phyloP scores from a whole-genome alignment of 1,140 invertebrate genomes.

The Trypoxylus dichotomus region DNA sequence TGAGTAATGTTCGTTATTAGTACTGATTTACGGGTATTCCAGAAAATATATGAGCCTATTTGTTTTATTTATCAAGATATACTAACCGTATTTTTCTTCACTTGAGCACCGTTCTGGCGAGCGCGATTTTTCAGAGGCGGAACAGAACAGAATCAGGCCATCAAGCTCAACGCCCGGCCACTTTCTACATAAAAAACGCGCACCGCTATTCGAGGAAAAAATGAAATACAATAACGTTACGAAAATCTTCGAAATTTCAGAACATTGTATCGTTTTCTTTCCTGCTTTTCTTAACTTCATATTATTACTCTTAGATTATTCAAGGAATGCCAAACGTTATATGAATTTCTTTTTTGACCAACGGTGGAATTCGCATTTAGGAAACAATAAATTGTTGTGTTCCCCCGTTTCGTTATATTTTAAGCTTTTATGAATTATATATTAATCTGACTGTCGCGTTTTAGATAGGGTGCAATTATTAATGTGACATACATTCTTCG shows the following conservation, averaged over 20 bases:
- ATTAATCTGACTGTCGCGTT: background rate
- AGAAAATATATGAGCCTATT: conserved; percentile 16
- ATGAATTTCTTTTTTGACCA: background rate
- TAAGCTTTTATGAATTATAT: background rate
- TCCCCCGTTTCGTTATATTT: background rate
- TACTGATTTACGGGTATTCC: conserved; percentile 18
- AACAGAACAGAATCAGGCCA: background rate
- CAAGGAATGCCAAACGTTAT: background rate
- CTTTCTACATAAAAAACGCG: background rate
- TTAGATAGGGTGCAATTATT: background rate
- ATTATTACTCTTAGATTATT: background rate
- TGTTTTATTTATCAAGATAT: conserved; percentile 24
- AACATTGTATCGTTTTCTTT: background rate
- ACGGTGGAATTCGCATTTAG: background rate
- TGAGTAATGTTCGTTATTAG: conserved; percentile 16
- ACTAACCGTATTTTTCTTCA: conserved; percentile 19
- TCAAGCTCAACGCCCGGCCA: background rate
- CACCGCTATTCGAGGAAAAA: background rate
- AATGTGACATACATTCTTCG: background rate
- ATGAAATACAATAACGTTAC: background rate
- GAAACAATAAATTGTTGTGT: background rate
- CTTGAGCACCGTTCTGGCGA: background rate
- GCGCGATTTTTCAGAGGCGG: background rate
- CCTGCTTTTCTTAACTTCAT: background rate
- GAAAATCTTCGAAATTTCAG: background rate